phyloP scores from a whole-genome alignment of 2,888 invertebrate species.

The Lysandra bellargus region DNA sequence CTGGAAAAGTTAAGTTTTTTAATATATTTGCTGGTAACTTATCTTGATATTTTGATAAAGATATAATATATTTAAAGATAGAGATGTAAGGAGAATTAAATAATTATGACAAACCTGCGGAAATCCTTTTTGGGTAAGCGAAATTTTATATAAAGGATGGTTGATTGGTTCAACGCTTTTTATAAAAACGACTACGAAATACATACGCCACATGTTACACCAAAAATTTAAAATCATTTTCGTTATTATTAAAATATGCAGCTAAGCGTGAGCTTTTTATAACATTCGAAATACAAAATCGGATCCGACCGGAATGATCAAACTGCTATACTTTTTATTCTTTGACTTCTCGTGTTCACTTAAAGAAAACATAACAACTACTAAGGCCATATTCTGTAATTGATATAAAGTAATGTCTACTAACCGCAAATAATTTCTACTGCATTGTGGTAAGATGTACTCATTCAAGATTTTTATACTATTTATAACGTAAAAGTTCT shows the following conservation, averaged over 20 bases:
- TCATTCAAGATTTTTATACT: neutral
- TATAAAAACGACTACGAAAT: conserved; percentile 46
- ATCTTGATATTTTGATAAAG: neutral
- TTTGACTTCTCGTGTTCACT: conserved; percentile 48
- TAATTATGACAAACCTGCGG: conserved; percentile 78
- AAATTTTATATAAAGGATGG: conserved; percentile 79
- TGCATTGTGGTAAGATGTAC: conserved; percentile 6
- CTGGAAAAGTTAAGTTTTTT: conserved; percentile 49
- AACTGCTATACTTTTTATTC: neutral
- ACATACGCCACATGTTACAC: conserved; percentile 25
- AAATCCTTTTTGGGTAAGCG: conserved; percentile 84
- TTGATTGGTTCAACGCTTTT: conserved; percentile 53
- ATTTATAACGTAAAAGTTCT: too few relatives aligned
- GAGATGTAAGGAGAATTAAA: neutral
- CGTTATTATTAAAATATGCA: neutral
- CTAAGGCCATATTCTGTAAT: conserved; percentile 55
- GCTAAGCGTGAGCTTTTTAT: neutral
- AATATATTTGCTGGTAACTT: neutral
- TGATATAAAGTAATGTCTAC: conserved; percentile 55
- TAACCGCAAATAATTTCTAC: conserved; percentile 37
- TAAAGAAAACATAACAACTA: conserved; percentile 49
- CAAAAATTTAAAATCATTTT: neutral
- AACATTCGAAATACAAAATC: neutral
- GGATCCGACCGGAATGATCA: neutral
- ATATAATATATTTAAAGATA: neutral